Evolutionary conservation across 2,113 vertebrate genomes (phyloP), one percentile per base, ranked within the genome.

Genomic region (Rhadina sibilatrix): DNA sequence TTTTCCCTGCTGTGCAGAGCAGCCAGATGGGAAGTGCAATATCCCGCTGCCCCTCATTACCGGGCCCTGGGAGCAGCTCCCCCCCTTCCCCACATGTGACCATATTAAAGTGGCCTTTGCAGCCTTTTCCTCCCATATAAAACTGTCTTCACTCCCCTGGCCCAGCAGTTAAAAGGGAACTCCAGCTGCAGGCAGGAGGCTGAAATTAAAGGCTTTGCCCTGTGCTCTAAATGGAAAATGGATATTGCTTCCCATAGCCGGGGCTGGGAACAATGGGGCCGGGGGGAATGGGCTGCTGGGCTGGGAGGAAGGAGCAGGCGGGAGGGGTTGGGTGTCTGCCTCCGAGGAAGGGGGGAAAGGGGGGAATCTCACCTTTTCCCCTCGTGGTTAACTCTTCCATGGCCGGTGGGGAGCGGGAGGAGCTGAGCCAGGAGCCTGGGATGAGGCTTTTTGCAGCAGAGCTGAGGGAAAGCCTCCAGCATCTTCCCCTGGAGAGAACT

Each of bases 1-100:
- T 93, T 93, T 85, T 96, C 84, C 96, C 94, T 85, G 97, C 97
- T 97, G 97, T 94, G 97, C 97, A 89, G 97, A 96, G 97, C 96
- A 96, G 97, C 97, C 97, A 97, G 97, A 93, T 97, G 98, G 97
- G 88, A 97, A 97, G 98, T 97, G 98, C 96, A 97, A 98, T 97
- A 94, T 97, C 98, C 98, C 93, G 89, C 96, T 96, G 97, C 97
- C 97, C 97, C 84, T 97, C 96, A 95, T 98, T 98, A 97, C 56
- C 16, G 75, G 78, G 46, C 89, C 25, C 71, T 85, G 38, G 84
- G 95, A 97, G 88, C 86, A 75, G 93, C 94, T 90, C 76, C 93
- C 94, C 94, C 96, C 94, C 40, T 40, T 74, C 90, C 93, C 96
- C 96, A 94, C 94, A 56, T 95, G 96, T 75, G 31, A 82, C 77